These are phyloP conservation scores for Eulithis prunata DNA, from an alignment of 2,888 invertebrate species.

Conservation along the genomic window DNA sequence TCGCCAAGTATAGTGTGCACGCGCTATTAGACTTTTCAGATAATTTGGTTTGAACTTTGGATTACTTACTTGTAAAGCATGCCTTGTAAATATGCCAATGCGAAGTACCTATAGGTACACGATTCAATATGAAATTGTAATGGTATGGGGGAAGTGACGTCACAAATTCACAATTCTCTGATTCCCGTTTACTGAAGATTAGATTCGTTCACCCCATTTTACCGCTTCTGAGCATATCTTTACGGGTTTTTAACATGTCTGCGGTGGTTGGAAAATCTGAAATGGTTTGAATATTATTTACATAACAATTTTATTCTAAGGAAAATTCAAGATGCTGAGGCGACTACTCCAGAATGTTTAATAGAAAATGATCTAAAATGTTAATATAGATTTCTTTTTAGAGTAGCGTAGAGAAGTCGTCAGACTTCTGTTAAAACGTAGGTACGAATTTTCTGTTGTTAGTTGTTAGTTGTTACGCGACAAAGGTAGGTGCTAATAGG, in stretches of 20 bases:
- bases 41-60: no score
- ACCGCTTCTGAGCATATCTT: slow-evolving; percentile 37
- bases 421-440: no score
- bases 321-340: no score
- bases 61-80: no score
- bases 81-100: background rate
- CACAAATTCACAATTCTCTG: slow-evolving; percentile 38
- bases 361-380: no score
- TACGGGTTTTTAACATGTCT: slow-evolving; percentile 37
- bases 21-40: no score
- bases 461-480: no score
- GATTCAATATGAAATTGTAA: slow-evolving; percentile 34
- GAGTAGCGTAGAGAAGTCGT: background rate
- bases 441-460: no score
- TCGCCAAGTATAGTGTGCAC: no score
- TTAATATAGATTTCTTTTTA: background rate
- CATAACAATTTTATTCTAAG: slow-evolving; percentile 2
- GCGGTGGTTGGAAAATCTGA: slow-evolving; percentile 35
- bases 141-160: slow-evolving; percentile 24
- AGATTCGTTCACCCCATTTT: slow-evolving; percentile 42
- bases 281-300: slow-evolving; percentile 31
- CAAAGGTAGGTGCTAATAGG: no score
- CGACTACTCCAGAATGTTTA: no score
- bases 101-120: background rate
- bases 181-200: slow-evolving; percentile 42